Evolutionary conservation across 2,888 invertebrate genomes (phyloP), one percentile per base, ranked within the genome.

Genomic region (Hirtodrosophila cameraria): DNA sequence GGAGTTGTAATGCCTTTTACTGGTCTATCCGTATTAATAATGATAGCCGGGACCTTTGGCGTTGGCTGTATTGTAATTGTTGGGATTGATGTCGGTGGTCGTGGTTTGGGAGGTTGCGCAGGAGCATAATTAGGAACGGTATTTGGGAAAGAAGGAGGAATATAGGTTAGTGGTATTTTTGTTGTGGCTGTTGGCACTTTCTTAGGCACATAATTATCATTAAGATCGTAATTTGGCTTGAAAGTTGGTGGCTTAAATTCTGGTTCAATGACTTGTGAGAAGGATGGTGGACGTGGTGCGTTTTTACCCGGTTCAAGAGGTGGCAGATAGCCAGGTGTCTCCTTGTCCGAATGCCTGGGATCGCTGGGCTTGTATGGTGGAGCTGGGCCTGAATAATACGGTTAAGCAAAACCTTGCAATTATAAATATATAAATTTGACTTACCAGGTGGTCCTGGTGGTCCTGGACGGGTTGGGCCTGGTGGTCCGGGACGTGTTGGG

Each of bases 291-390:
- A 2, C 91, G 92, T 45, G 92, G 92, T 49, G 70, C 73, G 69
- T 79, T 80, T 80, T 89, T 89, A 91, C 92, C 92, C 69, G 92
- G 91, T 39, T 93, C 92, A 41, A 92, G 92, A 45, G 89, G 88
- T 69, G 88, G 90, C 81, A 90, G 78, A 48, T 90, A 90, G 69
- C 90, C 90, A 31, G 82, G 86, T 38, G 88, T 88, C 18, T 86
- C 66, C 70, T 86, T 80, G 25, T 88, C 63, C 52, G 90, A 90
- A 27, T 88, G 74, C 50, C 87, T 76, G 6, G 90, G 89, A 73
- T 88, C 83, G n/a, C 49, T 60, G 18, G 63, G 68, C 36, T 36
- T 45, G 52, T 41, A 54, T 20, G 48, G 15, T 11, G 77, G 84
- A 41, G 78, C 64, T 49, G 67, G 65, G 11, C 81, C 81, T 33